Conservation (phyloP, 2,113 vertebrate genomes). For the Trichechus manatus region DNA sequence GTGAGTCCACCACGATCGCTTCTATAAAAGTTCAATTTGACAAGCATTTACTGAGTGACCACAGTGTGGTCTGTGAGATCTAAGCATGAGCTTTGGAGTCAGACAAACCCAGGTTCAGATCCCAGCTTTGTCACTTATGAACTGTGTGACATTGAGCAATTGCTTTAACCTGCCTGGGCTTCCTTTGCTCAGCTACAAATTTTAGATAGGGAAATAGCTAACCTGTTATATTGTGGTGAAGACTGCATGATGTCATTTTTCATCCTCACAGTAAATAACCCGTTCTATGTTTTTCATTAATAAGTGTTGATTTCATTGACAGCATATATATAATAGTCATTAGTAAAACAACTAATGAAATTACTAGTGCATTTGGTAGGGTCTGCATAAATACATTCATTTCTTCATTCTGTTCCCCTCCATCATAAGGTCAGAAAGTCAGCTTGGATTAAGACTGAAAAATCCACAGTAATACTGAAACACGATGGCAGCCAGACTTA, state of each 20-base stretch:
- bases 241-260: background rate
- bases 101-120: background rate
- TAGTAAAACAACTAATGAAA: slow-evolving; percentile 27
- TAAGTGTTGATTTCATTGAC: background rate
- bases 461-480: background rate
- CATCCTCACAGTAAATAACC: slow-evolving; percentile 43
- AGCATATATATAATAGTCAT: background rate
- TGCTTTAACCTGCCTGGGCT: background rate
- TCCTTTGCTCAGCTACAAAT: background rate
- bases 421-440: background rate
- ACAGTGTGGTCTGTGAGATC: background rate
- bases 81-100: background rate
- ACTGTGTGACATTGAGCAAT: background rate
- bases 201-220: slow-evolving; percentile 9
- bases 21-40: background rate
- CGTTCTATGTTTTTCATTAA: background rate
- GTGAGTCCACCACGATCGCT: background rate
- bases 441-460: background rate
- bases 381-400: background rate
- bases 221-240: background rate
- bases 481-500: background rate
- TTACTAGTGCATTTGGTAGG: background rate
- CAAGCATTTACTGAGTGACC: background rate
- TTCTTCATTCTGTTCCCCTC: background rate
- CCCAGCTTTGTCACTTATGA: background rate